A percentile compares a stretch with the other conserved stretches of the same genome.
Conservation (phyloP, 2,888 invertebrate genomes). For the Desoria tigrina region DNA sequence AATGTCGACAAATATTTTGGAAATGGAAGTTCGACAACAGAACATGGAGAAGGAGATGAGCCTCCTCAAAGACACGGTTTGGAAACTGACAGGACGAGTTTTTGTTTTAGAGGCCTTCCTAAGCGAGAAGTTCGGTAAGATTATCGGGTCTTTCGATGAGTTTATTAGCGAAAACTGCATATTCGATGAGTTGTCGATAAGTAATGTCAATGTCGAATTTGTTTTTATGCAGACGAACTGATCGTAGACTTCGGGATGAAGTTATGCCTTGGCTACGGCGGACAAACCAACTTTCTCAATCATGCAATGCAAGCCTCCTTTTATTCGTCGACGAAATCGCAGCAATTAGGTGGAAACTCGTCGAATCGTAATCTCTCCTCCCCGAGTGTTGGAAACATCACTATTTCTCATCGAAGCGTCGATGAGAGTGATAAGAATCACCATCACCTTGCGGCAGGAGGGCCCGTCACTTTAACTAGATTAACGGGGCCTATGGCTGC, state of each 20-base stretch:
- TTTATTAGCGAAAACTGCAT: too few species aligned
- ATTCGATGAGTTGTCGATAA: too few species aligned
- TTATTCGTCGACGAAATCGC: constrained; percentile 25
- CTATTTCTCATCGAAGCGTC: constrained; percentile 15
- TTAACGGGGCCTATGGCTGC: too few species aligned
- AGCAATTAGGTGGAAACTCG: too few species aligned
- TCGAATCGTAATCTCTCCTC: too few species aligned
- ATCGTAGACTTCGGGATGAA: constrained; percentile 44
- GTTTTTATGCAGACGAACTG: constrained; percentile 30
- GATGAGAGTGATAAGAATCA: constrained; percentile 7
- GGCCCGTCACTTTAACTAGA: too few species aligned
- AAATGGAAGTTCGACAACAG: constrained; percentile 41
- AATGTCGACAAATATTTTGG: constrained; percentile 25
- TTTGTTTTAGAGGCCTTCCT: constrained; percentile 44
- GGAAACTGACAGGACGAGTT: constrained; percentile 42
- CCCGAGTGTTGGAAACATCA: constrained; percentile 16
- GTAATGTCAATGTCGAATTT: too few species aligned
- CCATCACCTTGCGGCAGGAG: too few species aligned
- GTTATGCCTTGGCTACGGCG: constrained; percentile 35
- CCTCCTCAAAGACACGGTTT: constrained; percentile 41
- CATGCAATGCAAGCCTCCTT: constrained; percentile 39
- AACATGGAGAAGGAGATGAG: constrained; percentile 44
- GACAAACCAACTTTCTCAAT: constrained; percentile 40
- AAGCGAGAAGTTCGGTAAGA: constrained; percentile 45
- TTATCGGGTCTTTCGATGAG: neutral